These are phyloP conservation scores for Coecobrya sp. DNA, from an alignment of 2,888 invertebrate genomes.

Conservation along the genomic window DNA sequence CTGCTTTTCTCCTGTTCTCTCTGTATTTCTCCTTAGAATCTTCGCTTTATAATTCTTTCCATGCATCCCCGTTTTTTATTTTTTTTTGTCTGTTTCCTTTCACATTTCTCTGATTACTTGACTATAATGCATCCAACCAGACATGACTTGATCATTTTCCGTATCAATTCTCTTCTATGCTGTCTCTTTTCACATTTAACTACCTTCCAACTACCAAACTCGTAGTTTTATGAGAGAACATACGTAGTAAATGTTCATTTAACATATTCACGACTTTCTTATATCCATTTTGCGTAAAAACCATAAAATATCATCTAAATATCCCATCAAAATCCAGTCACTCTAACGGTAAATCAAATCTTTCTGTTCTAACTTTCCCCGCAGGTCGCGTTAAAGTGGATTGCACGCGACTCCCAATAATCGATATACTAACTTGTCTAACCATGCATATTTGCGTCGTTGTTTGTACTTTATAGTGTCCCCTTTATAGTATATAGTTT, in stretches of 20 bases:
- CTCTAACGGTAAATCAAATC: constrained; percentile 63
- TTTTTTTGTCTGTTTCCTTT: constrained; percentile 55
- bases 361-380: constrained; percentile 70
- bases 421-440: not conserved
- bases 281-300: constrained; percentile 2
- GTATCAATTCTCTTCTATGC: constrained; percentile 73
- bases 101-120: constrained; percentile 73
- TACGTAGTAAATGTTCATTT: not conserved
- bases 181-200: constrained; percentile 67
- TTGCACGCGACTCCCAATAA: constrained; percentile 3
- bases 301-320: not conserved
- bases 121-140: constrained; percentile 72
- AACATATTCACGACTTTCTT: not conserved
- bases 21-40: constrained; percentile 52
- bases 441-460: not conserved
- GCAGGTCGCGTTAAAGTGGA: not conserved
- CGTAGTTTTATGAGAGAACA: not conserved
- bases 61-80: constrained; percentile 62
- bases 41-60: constrained; percentile 59
- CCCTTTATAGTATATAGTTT: constrained; percentile 38
- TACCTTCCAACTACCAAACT: constrained; percentile 51
- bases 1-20: constrained; percentile 8
- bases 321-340: constrained; percentile 45
- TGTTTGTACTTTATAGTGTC: not conserved
- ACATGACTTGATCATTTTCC: constrained; percentile 79